These are phyloP conservation scores for Danaus melanippus DNA, from an alignment of 1,140 invertebrate species.

Conservation along the genomic window DNA sequence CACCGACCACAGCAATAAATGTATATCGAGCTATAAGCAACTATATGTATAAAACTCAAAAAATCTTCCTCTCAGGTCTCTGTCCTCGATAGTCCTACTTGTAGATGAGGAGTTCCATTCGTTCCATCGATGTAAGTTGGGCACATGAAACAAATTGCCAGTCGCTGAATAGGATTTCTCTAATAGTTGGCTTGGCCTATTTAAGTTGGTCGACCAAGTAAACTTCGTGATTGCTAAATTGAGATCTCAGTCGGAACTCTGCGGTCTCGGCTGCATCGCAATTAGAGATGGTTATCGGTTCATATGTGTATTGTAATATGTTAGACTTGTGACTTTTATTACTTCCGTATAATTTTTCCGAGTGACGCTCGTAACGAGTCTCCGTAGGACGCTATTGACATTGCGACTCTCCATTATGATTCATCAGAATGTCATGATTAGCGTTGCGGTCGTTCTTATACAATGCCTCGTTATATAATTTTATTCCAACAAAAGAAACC, in stretches of 20 bases:
- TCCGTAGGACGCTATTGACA: constrained; percentile 17
- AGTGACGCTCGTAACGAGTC: constrained; percentile 2
- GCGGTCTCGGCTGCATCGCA: constrained; percentile 27
- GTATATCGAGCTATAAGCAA: too few relatives aligned
- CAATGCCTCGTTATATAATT: constrained; percentile 3
- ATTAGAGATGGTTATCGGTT: constrained; percentile 27
- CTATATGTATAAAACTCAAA: too few relatives aligned
- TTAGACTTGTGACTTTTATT: constrained; percentile 17
- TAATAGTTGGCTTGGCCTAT: constrained; percentile 27
- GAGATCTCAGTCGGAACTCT: constrained; percentile 27
- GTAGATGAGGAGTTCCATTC: constrained; percentile 14
- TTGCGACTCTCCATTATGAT: constrained; percentile 13
- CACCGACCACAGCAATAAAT: constrained; percentile 28
- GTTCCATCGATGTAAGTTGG: constrained; percentile 20
- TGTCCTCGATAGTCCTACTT: constrained; percentile 19
- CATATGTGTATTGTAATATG: constrained; percentile 20
- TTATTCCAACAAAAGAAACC: neutral
- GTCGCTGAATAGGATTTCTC: constrained; percentile 21
- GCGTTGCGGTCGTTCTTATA: constrained; percentile 10
- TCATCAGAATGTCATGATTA: constrained; percentile 16
- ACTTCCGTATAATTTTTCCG: neutral
- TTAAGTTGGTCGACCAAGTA: constrained; percentile 25
- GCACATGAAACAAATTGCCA: constrained; percentile 33
- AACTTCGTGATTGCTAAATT: constrained; percentile 34
- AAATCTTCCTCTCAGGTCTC: too few relatives aligned